A percentile compares a stretch with the other conserved stretches of the same genome.
Evolutionary conservation across 2,888 invertebrate genomes (phyloP).

Genomic region (Salpingus planirostris): DNA sequence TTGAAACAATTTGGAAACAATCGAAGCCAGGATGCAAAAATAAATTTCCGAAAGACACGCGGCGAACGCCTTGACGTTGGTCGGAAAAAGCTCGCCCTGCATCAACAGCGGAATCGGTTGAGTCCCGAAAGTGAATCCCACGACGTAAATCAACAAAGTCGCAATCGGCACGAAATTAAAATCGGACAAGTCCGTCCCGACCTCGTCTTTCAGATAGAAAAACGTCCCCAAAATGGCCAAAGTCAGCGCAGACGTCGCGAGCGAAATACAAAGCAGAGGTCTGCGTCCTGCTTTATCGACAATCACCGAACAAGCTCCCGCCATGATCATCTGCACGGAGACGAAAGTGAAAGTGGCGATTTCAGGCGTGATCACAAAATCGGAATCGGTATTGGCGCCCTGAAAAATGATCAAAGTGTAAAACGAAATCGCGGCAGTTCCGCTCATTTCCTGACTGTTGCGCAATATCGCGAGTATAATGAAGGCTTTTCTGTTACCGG

Average conservation of each 20-base stretch:
- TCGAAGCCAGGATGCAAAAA: conserved; percentile 36
- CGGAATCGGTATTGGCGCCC: conserved; percentile 36
- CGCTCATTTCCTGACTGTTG: conserved; percentile 44
- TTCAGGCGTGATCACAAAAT: conserved; percentile 29
- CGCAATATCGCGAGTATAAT: conserved; percentile 1
- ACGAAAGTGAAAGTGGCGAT: conserved; percentile 1
- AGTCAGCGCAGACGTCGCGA: background rate
- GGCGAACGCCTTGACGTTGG: conserved; percentile 43
- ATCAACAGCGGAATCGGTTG: conserved; percentile 38
- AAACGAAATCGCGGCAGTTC: conserved; percentile 53
- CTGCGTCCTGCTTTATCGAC: conserved; percentile 45
- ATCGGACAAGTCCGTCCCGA: background rate
- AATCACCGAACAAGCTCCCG: conserved; percentile 45
- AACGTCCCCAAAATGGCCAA: background rate
- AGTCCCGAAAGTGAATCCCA: conserved; percentile 37
- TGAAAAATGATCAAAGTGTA: conserved; percentile 48
- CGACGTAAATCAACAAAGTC: conserved; percentile 14
- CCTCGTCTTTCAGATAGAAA: background rate
- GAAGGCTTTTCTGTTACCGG: conserved; percentile 1
- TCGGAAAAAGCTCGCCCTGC: conserved; percentile 43
- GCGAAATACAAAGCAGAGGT: conserved; percentile 31
- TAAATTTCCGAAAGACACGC: conserved; percentile 42
- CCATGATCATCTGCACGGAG: conserved; percentile 43
- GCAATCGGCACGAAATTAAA: conserved; percentile 1
- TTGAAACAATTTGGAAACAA: conserved; percentile 37